Evolutionary conservation across 2,888 invertebrate species (phyloP).

Genomic region (Hirudinaria manillensis): DNA sequence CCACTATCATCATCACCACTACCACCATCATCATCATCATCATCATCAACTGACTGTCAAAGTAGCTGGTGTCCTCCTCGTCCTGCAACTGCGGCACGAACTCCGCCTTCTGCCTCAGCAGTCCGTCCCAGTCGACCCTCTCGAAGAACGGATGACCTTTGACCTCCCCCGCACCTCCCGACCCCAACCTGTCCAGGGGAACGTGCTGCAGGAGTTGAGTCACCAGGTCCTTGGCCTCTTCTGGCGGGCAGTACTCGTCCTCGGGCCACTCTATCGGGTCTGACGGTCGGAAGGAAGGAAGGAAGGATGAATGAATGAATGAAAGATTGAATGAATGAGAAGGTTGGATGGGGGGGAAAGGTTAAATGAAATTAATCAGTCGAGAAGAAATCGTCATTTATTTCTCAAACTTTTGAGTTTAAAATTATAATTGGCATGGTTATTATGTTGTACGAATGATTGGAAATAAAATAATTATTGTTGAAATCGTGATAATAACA

Average conservation of each 20-base stretch:
- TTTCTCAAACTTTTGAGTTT: too few relatives aligned
- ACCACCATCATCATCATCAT: too few relatives aligned
- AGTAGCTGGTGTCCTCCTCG: conserved; percentile 85
- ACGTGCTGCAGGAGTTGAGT: conserved; percentile 81
- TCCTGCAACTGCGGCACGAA: conserved; percentile 96
- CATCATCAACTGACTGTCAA: conserved; percentile 72
- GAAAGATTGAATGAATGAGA: too few relatives aligned
- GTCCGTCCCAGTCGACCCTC: conserved; percentile 88
- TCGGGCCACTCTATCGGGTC: conserved; percentile 99
- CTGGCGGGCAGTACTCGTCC: conserved; percentile 76
- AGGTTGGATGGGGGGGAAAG: too few relatives aligned
- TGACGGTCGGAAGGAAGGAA: conserved; percentile 47
- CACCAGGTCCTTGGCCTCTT: conserved; percentile 87
- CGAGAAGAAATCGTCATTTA: too few relatives aligned
- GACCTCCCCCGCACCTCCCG: conserved; percentile 69
- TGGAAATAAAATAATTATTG: too few relatives aligned
- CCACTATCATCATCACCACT: too few relatives aligned
- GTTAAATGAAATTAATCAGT: too few relatives aligned
- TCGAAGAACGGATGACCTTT: conserved; percentile 91
- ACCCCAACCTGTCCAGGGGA: conserved; percentile 85
- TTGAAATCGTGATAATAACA: too few relatives aligned
- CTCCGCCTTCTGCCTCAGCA: conserved; percentile 92
- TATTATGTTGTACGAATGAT: too few relatives aligned
- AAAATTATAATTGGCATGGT: too few relatives aligned
- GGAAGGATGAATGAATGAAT: too few relatives aligned